Conservation (phyloP, 2,113 vertebrate genomes). For the Pelecanoides urinatrix region DNA sequence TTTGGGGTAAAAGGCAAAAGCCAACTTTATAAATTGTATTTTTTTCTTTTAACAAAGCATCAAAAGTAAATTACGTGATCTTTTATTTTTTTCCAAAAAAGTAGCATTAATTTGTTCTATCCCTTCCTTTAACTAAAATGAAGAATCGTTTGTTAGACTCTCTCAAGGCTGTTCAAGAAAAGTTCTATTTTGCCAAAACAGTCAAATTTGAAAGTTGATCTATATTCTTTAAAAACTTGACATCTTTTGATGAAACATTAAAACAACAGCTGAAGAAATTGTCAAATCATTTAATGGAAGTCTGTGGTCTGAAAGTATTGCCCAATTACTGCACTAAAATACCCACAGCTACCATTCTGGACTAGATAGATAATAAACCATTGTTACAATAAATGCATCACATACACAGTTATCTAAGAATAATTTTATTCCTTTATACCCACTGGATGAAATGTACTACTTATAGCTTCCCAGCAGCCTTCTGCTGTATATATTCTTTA, state of each 20-base stretch:
- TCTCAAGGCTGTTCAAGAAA: not conserved
- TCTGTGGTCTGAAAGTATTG: slow-evolving; percentile 18
- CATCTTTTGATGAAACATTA: not conserved
- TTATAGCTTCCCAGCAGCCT: not conserved
- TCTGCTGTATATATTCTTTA: not conserved
- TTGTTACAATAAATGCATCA: not conserved
- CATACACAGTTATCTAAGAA: not conserved
- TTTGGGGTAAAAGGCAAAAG: not conserved
- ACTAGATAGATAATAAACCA: slow-evolving; percentile 30
- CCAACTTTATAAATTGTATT: not conserved
- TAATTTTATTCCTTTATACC: not conserved
- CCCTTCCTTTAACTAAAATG: not conserved
- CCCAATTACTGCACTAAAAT: slow-evolving; percentile 24
- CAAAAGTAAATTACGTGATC: not conserved
- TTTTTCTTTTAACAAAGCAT: not conserved
- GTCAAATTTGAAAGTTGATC: not conserved
- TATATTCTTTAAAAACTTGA: not conserved
- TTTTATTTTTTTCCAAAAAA: not conserved
- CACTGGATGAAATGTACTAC: not conserved
- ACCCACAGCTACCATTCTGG: slow-evolving; percentile 2
- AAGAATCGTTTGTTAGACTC: not conserved
- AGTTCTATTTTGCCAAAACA: not conserved
- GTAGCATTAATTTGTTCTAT: not conserved
- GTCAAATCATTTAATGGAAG: slow-evolving; percentile 60
- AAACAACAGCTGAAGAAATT: not conserved